Evolutionary conservation across 2,113 vertebrate genomes (phyloP), one percentile per base, ranked within the genome.

Genomic region (Lonchura striata): DNA sequence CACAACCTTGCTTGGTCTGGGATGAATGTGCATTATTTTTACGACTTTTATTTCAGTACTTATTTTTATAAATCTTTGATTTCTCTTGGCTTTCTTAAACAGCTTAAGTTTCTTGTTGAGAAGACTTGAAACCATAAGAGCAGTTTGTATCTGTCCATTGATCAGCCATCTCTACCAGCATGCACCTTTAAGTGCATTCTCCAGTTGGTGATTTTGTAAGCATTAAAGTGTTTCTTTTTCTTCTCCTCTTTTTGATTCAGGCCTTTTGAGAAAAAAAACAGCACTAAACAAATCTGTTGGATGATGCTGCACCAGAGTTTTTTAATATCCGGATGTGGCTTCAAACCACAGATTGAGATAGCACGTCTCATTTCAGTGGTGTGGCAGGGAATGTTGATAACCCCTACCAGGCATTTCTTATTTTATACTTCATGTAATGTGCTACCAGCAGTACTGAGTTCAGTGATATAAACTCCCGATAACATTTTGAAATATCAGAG

Each of bases 261-360:
- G 14, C 1, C 0, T 80, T 12, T 30, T 66, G 86, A 77, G 65
- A 66, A 66, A 49, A 47, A 69, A 86, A 25, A 2, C 56, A 88
- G 39, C 30, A 35, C 61, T 41, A 44, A 64, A 81, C 61, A 76
- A 82, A 82, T 71, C 35, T 84, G 24, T 41, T 72, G 65, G 64
- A n/a, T 4, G 7, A 0, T 44, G 30, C 65, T 71, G 69, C 61
- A 44, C 11, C 37, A 49, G 60, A 42, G 60, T 19, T 71, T 61
- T 90, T 84, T 52, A 64, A 59, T 74, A 94, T 59, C 68, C 3
- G 10, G 69, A 39, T 52, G 41, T 84, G 88, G 44, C 69, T 96
- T 86, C 61, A 82, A n/a, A 66, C 27, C 70, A 35, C 64, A 50
- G 69, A 30, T 11, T 28, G 72, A 64, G 56, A 75, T 65, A 23